A percentile compares a stretch with the other conserved stretches of the same genome.
Evolutionary conservation across 1,140 invertebrate genomes (phyloP).

Genomic region (Spodoptera litura): DNA sequence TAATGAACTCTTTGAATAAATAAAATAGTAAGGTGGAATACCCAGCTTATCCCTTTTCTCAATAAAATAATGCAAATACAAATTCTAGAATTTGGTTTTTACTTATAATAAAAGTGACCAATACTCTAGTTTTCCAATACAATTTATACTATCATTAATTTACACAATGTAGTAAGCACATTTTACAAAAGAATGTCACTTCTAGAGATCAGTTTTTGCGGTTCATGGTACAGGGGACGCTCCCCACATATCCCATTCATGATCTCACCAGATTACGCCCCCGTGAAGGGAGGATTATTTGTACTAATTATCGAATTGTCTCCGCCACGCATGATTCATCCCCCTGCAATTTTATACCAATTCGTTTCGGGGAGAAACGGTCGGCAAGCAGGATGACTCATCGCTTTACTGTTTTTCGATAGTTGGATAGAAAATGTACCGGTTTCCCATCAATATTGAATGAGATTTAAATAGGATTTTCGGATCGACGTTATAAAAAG

Average conservation of each 20-base stretch:
- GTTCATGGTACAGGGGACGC: conserved; percentile 1
- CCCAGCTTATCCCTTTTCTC: too few relatives aligned
- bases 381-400: conserved; percentile 14
- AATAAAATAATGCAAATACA: not conserved
- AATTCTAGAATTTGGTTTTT: too few relatives aligned
- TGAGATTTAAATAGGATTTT: conserved; percentile 21
- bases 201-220: not conserved
- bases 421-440: conserved; percentile 6
- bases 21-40: too few relatives aligned
- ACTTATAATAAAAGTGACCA: too few relatives aligned
- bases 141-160: not conserved
- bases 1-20: too few relatives aligned
- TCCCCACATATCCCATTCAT: conserved; percentile 29
- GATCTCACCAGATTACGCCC: conserved; percentile 37
- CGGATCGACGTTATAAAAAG: not conserved
- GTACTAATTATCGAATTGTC: conserved; percentile 52
- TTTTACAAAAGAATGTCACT: not conserved
- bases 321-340: conserved; percentile 45
- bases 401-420: conserved; percentile 38
- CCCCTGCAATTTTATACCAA: conserved; percentile 49
- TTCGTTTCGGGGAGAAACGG: conserved; percentile 23
- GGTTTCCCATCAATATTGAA: conserved; percentile 10
- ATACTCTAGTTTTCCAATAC: not conserved
- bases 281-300: conserved; percentile 43
- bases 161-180: not conserved